These are phyloP conservation scores for Zygaena filipendulae DNA, from an alignment of 2,888 invertebrate genomes.

Conservation along the genomic window DNA sequence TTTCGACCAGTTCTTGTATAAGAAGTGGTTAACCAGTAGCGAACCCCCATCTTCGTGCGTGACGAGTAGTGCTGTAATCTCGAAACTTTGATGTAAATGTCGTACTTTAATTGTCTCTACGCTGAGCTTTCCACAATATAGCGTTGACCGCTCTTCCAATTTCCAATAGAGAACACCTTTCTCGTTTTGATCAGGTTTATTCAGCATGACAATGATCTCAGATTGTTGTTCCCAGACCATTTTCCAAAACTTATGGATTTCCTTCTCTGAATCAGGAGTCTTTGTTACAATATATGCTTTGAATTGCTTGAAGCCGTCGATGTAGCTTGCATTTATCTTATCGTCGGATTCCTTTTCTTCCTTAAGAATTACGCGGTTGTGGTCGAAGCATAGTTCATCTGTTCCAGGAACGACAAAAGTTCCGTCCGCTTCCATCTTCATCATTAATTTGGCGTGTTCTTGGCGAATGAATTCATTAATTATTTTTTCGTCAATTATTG, in stretches of 20 bases:
- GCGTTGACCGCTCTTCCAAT: slow-evolving; percentile 2
- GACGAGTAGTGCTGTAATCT: slow-evolving; percentile 4
- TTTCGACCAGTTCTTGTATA: slow-evolving; percentile 4
- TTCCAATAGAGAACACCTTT: slow-evolving; percentile 3
- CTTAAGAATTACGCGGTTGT: slow-evolving; percentile 6
- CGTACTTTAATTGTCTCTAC: slow-evolving; percentile 1
- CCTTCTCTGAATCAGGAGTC: slow-evolving; percentile 1
- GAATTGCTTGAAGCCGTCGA: slow-evolving; percentile 4
- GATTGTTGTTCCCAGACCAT: slow-evolving; percentile 7
- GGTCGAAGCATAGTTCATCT: slow-evolving; percentile 6
- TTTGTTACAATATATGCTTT: slow-evolving; percentile 3
- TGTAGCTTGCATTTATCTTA: slow-evolving; percentile 4
- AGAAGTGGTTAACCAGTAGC: no score
- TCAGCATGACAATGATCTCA: slow-evolving; percentile 6
- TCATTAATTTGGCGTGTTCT: slow-evolving; percentile 2
- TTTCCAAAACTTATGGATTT: slow-evolving; percentile 5
- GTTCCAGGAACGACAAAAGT: slow-evolving; percentile 3
- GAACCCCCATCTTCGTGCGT: no score
- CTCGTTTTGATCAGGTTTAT: slow-evolving; percentile 3
- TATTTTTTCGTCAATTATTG: slow-evolving; percentile 4
- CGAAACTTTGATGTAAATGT: slow-evolving; percentile 1
- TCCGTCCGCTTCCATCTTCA: slow-evolving; percentile 5
- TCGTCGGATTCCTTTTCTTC: slow-evolving; percentile 4
- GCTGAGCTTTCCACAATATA: slow-evolving; percentile 3
- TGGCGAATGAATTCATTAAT: slow-evolving; percentile 3